Evolutionary conservation across 2,888 invertebrate species (phyloP), one percentile per base, ranked within the genome.

Genomic region (Harpalus rubripes): DNA sequence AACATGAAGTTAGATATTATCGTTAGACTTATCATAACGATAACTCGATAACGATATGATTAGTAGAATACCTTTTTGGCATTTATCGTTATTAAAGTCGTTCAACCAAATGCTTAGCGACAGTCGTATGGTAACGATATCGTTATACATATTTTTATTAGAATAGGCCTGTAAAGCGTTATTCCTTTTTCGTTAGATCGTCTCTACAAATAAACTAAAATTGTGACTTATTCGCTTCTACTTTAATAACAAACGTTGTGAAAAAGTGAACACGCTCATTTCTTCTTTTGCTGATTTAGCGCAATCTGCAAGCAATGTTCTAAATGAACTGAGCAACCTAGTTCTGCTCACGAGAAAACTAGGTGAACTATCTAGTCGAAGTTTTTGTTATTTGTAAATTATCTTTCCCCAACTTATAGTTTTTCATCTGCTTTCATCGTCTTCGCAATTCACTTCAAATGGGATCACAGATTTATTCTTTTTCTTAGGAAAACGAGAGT

Each of bases 331-430:
- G 72, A 74, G 72, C 41, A 74, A 74, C 44, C 44, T 44, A 74
- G 72, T 74, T 74, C 52, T 74, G 72, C 10, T 74, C 8, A 3
- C 26, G 72, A 44, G 72, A 39, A 74, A 74, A 74, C 72, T 44
- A 74, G 44, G 72, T 74, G 72, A 74, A 74, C 72, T 74, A 74
- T 41, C 41, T 12, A 16, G 8, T 74, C 16, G 16, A 68, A 74
- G 72, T 74, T 74, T 74, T 74, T 74, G 72, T 74, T 74, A 74
- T 74, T 74, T 74, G 72, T n/a, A 74, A 74, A 74, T 74, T 74
- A 74, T 74, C 72, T 74, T 32, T 2, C 72, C 18, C 44, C n/a
- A 44, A 44, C 44, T 74, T 18, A 7, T 12, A 32, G 39, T 74
- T 44, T 44, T 74, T 74, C 63, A 63, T 63, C 44, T 72, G 8